Base-by-base conservation (phyloP, 2,113 vertebrate genomes). In the Saccopteryx bilineata region DNA sequence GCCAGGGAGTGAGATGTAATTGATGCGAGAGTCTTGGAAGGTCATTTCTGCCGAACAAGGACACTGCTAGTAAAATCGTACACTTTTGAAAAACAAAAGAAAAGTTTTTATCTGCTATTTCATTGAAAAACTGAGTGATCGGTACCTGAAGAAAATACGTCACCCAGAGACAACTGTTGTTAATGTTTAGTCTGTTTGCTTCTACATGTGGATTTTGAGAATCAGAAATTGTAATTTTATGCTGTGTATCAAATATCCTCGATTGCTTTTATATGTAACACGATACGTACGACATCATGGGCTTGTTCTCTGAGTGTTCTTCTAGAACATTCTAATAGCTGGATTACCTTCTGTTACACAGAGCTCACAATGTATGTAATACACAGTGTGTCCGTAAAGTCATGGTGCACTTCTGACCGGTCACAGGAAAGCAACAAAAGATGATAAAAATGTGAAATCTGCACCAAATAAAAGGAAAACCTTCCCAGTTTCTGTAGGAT, bases 1-100 rank as follows among this genome's bases (percentile, higher is more conserved):
- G 24, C 46, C 95, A 72, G 33, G 78, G 85, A 66, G 81, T 48
- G 21, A 93, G 68, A 54, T 56, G 50, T 69, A 93, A 91, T 56
- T 76, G 87, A 84, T 84, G 50, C 56, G 76, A 80, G 46, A 78
- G n/a, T 58, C 84, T 96, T 69, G 85, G 88, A 97, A 95, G 66
- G 94, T 88, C 66, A 78, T 72, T 89, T 39, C 39, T 75, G 5
- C 71, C 48, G 15, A n/a, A 72, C 54, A 89, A 93, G 66, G 87
- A 52, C 66, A 87, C 23, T 86, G 33, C 24, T 58, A 76, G 31
- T 52, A 52, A 87, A 80, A 17, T 68, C 19, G 7, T 28, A 31
- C 3, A 14, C 5, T 78, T 69, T 69, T 56, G 8, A 2, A 5
- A 65, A 50, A 2, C 39, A 39, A 39, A 39, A 39, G 39, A 61